Percentiles rank a stretch among this genome's conserved stretches.
Evolutionary conservation across 2,888 invertebrate genomes (phyloP).

Genomic region (Caenorhabditis afra): DNA sequence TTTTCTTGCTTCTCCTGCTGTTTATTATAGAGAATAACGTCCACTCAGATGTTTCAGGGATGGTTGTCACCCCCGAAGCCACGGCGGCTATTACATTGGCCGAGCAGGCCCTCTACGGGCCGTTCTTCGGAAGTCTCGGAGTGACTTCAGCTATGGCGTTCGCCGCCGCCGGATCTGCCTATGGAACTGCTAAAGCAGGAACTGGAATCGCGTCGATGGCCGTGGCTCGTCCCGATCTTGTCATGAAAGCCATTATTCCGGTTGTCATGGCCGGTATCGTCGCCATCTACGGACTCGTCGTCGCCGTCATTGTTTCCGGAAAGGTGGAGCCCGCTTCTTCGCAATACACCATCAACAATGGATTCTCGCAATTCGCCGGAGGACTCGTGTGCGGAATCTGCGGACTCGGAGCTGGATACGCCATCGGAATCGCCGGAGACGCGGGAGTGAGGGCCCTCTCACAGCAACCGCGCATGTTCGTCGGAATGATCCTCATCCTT

Average conservation of each 20-base stretch:
- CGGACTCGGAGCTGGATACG: slow-evolving; percentile 98
- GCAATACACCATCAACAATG: slow-evolving; percentile 82
- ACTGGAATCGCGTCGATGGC: slow-evolving; percentile 99
- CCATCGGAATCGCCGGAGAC: slow-evolving; percentile 94
- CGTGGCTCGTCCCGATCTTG: slow-evolving; percentile 99
- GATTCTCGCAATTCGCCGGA: slow-evolving; percentile 96
- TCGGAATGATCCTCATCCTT: slow-evolving; percentile 93
- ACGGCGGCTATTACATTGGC: slow-evolving; percentile 33
- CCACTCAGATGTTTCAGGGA: slow-evolving; percentile 61
- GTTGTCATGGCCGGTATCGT: slow-evolving; percentile 84
- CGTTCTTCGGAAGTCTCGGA: slow-evolving; percentile 79
- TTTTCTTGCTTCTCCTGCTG: slow-evolving; percentile 10
- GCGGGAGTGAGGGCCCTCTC: slow-evolving; percentile 92
- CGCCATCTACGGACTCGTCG: slow-evolving; percentile 99
- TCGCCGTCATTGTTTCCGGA: slow-evolving; percentile 92
- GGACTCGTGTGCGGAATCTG: slow-evolving; percentile 97
- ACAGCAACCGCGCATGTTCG: slow-evolving; percentile 99
- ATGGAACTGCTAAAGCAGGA: slow-evolving; percentile 96
- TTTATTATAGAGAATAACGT: slow-evolving; percentile 42
- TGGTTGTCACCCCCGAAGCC: slow-evolving; percentile 9
- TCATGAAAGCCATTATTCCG: slow-evolving; percentile 99
- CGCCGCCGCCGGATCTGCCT: slow-evolving; percentile 78
- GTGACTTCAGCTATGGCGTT: slow-evolving; percentile 79
- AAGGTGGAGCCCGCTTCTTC: slow-evolving; percentile 71
- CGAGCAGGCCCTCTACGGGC: slow-evolving; percentile 75